These are phyloP conservation scores for Daphoenositta chrysoptera DNA, from an alignment of 2,113 vertebrate genomes.

Conservation along the genomic window DNA sequence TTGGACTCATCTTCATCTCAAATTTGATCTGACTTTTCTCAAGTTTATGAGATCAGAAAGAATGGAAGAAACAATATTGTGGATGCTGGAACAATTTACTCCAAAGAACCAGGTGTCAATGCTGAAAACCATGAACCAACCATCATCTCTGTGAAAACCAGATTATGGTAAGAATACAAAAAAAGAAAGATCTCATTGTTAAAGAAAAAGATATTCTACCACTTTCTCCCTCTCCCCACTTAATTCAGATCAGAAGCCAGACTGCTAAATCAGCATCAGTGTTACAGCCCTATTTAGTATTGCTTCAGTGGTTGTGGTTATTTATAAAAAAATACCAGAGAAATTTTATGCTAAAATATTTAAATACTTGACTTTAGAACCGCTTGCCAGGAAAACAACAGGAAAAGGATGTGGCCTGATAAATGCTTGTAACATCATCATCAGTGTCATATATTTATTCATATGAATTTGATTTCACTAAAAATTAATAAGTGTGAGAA, in stretches of 20 bases:
- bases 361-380: conserved; percentile 21
- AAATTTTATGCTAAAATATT: conserved; percentile 1
- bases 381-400: conserved; percentile 43
- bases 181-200: neutral
- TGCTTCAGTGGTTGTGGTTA: conserved; percentile 7
- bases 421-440: neutral
- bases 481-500: neutral
- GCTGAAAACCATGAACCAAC: neutral
- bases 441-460: neutral
- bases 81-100: neutral
- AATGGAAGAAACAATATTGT: conserved; percentile 7
- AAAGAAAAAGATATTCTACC: neutral
- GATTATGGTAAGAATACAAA: neutral
- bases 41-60: conserved; percentile 13
- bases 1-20: neutral
- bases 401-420: conserved; percentile 66
- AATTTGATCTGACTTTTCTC: conserved; percentile 30
- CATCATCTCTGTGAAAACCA: neutral
- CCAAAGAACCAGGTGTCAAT: neutral
- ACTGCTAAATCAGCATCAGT: neutral
- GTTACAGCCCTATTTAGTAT: neutral
- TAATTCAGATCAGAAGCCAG: neutral
- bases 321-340: conserved; percentile 9
- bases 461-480: neutral
- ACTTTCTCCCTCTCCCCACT: neutral